Evolutionary conservation across 2,888 invertebrate genomes (phyloP).

Genomic region (Cantharis flavilabris): DNA sequence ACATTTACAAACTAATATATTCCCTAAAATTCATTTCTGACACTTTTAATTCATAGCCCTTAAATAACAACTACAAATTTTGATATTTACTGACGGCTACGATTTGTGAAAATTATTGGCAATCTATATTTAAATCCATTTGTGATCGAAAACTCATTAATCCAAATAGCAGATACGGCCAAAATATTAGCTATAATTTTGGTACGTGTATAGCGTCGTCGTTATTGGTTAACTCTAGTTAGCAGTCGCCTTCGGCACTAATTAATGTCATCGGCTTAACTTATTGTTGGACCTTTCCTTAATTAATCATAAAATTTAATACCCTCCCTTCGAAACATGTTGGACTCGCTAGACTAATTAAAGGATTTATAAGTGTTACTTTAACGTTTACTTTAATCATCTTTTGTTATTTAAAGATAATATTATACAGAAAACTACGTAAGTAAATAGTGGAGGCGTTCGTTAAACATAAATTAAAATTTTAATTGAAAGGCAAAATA

Average conservation of each 20-base stretch:
- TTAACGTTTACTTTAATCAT: slow-evolving; percentile 5
- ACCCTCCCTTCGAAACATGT: slow-evolving; percentile 20
- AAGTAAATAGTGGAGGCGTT: background rate
- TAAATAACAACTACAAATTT: slow-evolving; percentile 13
- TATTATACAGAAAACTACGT: background rate
- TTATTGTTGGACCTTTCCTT: slow-evolving; percentile 27
- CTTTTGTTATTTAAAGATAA: background rate
- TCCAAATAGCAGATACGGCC: slow-evolving; percentile 19
- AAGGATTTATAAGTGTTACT: slow-evolving; percentile 17
- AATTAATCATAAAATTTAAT: slow-evolving; percentile 30
- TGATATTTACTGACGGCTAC: slow-evolving; percentile 6
- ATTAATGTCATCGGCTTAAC: slow-evolving; percentile 28
- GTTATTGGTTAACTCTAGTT: slow-evolving; percentile 18
- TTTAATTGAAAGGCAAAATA: background rate
- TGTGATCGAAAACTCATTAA: slow-evolving; percentile 18
- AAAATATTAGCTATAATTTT: slow-evolving; percentile 13
- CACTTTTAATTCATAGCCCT: slow-evolving; percentile 10
- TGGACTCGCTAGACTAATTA: slow-evolving; percentile 21
- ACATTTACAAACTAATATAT: background rate
- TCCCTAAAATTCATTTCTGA: slow-evolving; percentile 7
- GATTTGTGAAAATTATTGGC: slow-evolving; percentile 9
- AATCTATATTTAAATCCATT: slow-evolving; percentile 10
- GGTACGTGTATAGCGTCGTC: slow-evolving; percentile 13
- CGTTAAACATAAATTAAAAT: background rate
- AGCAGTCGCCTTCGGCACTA: slow-evolving; percentile 27